Percentiles rank a stretch among this genome's conserved stretches.
These are phyloP conservation scores for Euura lappo DNA, from an alignment of 1,140 invertebrate genomes.

Conservation along the genomic window DNA sequence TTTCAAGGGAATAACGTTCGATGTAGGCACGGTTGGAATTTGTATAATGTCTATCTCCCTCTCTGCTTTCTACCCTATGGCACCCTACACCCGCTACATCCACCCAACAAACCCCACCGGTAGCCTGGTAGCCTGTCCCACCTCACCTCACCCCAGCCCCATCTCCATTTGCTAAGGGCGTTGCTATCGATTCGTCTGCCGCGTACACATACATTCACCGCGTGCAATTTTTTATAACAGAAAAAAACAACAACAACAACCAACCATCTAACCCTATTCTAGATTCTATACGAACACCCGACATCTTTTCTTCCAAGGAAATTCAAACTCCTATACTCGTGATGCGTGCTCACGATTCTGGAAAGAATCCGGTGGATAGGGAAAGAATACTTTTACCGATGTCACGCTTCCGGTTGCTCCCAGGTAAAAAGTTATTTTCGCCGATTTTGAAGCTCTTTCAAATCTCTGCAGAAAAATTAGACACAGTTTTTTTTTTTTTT, in stretches of 20 bases:
- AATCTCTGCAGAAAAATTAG: too few species aligned
- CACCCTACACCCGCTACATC: background rate
- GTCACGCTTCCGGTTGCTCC: too few species aligned
- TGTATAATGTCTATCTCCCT: background rate
- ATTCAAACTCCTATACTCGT: too few species aligned
- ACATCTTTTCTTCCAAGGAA: too few species aligned
- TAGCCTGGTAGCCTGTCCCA: background rate
- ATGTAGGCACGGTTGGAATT: background rate
- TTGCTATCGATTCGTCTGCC: conserved; percentile 6
- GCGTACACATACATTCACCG: conserved; percentile 2
- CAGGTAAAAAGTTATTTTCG: too few species aligned
- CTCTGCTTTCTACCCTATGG: background rate
- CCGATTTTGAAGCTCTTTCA: too few species aligned
- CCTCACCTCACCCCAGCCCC: background rate
- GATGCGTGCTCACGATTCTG: too few species aligned
- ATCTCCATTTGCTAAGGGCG: conserved; percentile 3
- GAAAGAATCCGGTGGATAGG: too few species aligned
- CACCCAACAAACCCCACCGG: background rate
- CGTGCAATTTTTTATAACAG: background rate
- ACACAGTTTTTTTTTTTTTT: too few species aligned
- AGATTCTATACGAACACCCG: too few species aligned
- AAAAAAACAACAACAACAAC: background rate
- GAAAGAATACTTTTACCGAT: too few species aligned
- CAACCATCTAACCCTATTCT: too few species aligned
- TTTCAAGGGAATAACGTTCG: conserved; percentile 2